Conservation (phyloP, 2,888 invertebrate genomes). For the Dasypogon diadema region DNA sequence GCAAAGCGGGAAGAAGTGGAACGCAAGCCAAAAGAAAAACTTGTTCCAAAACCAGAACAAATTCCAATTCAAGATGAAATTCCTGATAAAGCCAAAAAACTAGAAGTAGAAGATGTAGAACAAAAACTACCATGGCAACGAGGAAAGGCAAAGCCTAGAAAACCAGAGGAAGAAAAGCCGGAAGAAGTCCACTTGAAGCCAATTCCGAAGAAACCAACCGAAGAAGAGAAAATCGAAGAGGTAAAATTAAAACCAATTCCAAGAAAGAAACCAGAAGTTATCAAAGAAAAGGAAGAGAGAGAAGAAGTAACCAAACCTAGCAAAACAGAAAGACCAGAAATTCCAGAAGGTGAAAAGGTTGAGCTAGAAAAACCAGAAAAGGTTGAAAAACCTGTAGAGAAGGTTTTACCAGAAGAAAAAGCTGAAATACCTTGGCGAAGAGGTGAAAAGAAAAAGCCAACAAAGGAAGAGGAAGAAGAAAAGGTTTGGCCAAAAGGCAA, state of each 20-base stretch:
- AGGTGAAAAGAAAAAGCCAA: conserved; percentile 67
- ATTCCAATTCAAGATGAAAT: background rate
- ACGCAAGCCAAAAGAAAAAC: background rate
- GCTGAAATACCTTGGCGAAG: conserved; percentile 64
- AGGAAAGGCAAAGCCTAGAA: conserved; percentile 60
- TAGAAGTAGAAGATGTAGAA: background rate
- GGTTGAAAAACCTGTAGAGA: conserved; percentile 57
- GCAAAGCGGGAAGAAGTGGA: background rate
- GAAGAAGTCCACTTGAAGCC: conserved; percentile 61
- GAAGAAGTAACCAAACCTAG: background rate
- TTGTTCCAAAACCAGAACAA: background rate
- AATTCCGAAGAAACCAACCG: conserved; percentile 55
- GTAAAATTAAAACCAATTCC: conserved; percentile 58
- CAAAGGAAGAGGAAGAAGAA: conserved; percentile 64
- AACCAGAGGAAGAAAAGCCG: conserved; percentile 56
- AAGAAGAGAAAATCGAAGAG: conserved; percentile 60
- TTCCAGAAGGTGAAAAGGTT: conserved; percentile 58
- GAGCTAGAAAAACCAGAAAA: conserved; percentile 65
- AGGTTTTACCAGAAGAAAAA: conserved; percentile 59
- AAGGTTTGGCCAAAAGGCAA: conserved; percentile 67
- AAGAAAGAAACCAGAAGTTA: conserved; percentile 42
- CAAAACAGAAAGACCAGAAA: conserved; percentile 10
- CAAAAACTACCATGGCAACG: conserved; percentile 23
- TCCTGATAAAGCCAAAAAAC: background rate
- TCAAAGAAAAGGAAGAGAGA: background rate